Base-by-base conservation (phyloP, 2,113 vertebrate genomes). In the Oryzias curvinotus region DNA sequence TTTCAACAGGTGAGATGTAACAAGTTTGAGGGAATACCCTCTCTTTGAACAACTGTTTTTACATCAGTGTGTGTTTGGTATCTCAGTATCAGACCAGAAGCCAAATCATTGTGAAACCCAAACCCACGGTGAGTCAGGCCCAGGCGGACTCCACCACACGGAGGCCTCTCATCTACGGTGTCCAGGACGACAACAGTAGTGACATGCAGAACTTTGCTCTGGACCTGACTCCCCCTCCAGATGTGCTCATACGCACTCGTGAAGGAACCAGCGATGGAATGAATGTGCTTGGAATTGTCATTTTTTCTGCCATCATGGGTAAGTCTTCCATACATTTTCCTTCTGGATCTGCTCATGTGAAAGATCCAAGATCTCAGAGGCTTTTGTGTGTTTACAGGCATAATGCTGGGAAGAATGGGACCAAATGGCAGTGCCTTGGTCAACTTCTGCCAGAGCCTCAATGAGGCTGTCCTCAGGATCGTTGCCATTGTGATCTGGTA, bases 231-330 rank as follows among this genome's bases (percentile, higher is more conserved):
- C 96, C 96, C 0, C 93, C 96, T 0, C 96, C 96, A 0, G 95
- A 98, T 64, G 91, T 99, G 57, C 80, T 95, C 61, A 93, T 98
- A 89, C 95, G 94, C 63, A 96, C 95, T 0, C 94, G 95, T 3
- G 95, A 96, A 0, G 96, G 94, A 17, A 94, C 95, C 52, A 99
- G 95, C 0, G 96, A 98, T 0, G 97, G 97, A 89, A 99, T 98
- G 95, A 98, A 99, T 0, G 97, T 99, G n/a, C 89, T 99, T 17
- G 97, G 97, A 21, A 98, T 98, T 1, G 96, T 98, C 62, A 98
- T 99, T 78, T 99, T 99, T 85, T 99, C 97, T 1, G 95, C 96
- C 47, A 98, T 95, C 0, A 99, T 98, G 96, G 97, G 97, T 97
- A 82, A 18, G 84, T 19, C 4, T 41, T 45, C 66, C 19, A 12